These are phyloP conservation scores for Amblyraja radiata DNA, from an alignment of 2,797 vertebrate species.

Conservation along the genomic window DNA sequence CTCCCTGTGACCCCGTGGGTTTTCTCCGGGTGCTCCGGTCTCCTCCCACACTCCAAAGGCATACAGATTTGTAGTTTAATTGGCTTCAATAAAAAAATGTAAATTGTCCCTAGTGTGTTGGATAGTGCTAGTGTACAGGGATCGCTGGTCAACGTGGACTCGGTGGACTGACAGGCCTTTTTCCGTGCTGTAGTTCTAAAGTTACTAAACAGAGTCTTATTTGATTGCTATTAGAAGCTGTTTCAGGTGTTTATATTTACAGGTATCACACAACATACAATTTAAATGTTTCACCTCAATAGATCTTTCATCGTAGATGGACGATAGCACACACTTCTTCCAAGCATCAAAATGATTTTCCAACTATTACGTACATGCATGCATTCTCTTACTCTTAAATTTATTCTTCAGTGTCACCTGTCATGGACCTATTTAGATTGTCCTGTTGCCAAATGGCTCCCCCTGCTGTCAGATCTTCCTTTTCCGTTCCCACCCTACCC, in stretches of 20 bases:
- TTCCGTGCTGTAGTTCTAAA: too few relatives aligned
- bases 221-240: neutral
- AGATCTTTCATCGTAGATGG: neutral
- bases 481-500: neutral
- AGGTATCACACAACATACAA: neutral
- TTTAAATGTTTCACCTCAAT: neutral
- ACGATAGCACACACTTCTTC: neutral
- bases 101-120: too few relatives aligned
- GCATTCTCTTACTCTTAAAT: neutral
- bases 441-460: conserved; percentile 26
- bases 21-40: too few relatives aligned
- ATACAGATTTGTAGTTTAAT: too few relatives aligned
- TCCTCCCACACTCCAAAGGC: too few relatives aligned
- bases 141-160: too few relatives aligned
- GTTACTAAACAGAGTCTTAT: neutral
- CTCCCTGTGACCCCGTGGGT: too few relatives aligned
- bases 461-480: neutral
- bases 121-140: too few relatives aligned
- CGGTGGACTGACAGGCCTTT: too few relatives aligned
- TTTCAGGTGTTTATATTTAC: neutral
- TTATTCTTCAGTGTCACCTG: neutral
- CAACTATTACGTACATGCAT: too few relatives aligned
- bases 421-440: neutral
- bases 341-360: neutral
- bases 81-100: too few relatives aligned